A percentile compares a stretch with the other conserved stretches of the same genome.
These are phyloP conservation scores for Plectrocnemia conspersa DNA, from an alignment of 1,140 invertebrate genomes.

Conservation along the genomic window DNA sequence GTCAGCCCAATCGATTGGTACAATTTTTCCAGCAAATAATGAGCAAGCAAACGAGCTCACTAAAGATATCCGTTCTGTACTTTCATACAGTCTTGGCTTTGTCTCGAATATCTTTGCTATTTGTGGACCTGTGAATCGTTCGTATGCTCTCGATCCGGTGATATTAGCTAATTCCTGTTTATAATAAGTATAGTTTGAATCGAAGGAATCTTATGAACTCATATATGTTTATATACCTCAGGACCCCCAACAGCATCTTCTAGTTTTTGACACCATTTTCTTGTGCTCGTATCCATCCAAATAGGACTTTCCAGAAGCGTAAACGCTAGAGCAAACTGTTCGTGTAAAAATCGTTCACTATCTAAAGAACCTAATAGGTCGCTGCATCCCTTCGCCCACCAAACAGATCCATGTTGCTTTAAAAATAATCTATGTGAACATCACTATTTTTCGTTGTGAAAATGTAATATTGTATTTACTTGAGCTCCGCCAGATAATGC, in stretches of 20 bases:
- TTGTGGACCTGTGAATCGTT: constrained; percentile 90
- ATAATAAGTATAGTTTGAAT: neutral
- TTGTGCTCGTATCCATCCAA: constrained; percentile 95
- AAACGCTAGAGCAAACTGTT: constrained; percentile 76
- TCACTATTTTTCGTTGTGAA: neutral
- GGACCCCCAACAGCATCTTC: constrained; percentile 78
- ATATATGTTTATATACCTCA: constrained; percentile 49
- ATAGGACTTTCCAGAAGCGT: constrained; percentile 79
- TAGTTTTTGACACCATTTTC: constrained; percentile 69
- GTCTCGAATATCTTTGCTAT: constrained; percentile 82
- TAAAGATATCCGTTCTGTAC: constrained; percentile 85
- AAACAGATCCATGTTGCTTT: constrained; percentile 95
- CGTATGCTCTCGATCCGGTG: constrained; percentile 89
- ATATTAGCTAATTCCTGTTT: constrained; percentile 70
- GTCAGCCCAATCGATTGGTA: constrained; percentile 87
- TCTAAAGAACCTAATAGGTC: constrained; percentile 62
- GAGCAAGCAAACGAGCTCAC: constrained; percentile 90
- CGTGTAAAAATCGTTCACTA: constrained; percentile 72
- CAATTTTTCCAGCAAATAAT: constrained; percentile 83
- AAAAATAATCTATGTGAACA: constrained; percentile 30
- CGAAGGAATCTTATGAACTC: constrained; percentile 17
- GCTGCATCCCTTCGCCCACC: constrained; percentile 78
- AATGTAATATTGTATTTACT: constrained; percentile 50
- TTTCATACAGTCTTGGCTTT: constrained; percentile 68
- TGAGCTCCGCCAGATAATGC: constrained; percentile 88